phyloP scores from a whole-genome alignment of 2,113 vertebrate species.

The Megalops atlanticus region DNA sequence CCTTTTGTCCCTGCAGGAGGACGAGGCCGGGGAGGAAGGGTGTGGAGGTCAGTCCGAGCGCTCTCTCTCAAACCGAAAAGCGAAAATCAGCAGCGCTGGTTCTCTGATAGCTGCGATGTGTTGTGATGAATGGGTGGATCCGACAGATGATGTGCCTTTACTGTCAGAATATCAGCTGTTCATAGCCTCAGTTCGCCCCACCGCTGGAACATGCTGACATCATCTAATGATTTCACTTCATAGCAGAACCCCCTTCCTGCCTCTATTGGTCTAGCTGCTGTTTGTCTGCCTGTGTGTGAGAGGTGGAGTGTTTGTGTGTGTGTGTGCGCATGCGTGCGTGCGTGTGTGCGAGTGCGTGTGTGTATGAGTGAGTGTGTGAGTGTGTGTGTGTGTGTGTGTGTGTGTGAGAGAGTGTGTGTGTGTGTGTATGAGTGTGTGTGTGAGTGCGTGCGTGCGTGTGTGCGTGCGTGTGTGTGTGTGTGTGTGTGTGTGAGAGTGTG shows the following conservation, averaged over 20 bases:
- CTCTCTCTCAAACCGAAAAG: background rate
- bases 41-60: conserved; percentile 58
- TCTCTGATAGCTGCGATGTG: background rate
- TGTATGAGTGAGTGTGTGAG: background rate
- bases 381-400: background rate
- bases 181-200: background rate
- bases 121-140: conserved; percentile 30
- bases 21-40: conserved; percentile 40
- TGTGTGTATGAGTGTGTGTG: conserved; percentile 29
- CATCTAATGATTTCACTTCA: too few species aligned
- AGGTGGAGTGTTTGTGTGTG: background rate
- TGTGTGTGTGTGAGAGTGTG: background rate
- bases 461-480: too few species aligned
- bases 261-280: too few species aligned
- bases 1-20: conserved; percentile 42
- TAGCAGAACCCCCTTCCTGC: background rate
- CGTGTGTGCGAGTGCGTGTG: background rate
- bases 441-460: background rate
- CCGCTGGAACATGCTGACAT: background rate
- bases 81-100: background rate
- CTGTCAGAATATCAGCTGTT: background rate
- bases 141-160: background rate
- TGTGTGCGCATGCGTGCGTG: conserved; percentile 38
- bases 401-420: conserved; percentile 18
- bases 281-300: too few species aligned